Evolutionary conservation across 2,797 vertebrate genomes (phyloP).

Genomic region (Gobio occitaniae): DNA sequence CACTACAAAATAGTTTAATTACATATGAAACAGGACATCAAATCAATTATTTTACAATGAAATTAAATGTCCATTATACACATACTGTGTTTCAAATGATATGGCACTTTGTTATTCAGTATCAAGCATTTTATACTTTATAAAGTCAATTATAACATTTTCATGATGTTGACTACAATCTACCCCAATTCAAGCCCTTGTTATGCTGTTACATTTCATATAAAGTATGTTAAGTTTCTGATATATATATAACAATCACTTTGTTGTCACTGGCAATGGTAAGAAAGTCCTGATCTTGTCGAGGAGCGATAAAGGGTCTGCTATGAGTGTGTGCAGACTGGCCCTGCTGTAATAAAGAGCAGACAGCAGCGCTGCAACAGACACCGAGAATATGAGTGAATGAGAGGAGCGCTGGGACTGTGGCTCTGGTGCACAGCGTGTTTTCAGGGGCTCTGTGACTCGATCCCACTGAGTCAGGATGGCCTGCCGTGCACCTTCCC

Average conservation of each 20-base stretch:
- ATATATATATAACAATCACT: neutral
- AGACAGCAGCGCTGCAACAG: constrained; percentile 56
- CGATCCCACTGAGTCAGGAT: constrained; percentile 84
- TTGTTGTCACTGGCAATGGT: constrained; percentile 44
- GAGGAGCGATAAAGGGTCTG: constrained; percentile 66
- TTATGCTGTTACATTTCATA: neutral
- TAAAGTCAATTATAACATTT: neutral
- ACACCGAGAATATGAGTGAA: constrained; percentile 65
- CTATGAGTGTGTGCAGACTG: constrained; percentile 58
- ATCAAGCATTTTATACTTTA: neutral
- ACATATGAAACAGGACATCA: neutral
- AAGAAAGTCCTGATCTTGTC: constrained; percentile 65
- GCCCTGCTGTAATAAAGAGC: constrained; percentile 60
- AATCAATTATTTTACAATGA: neutral
- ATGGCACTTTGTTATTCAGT: neutral
- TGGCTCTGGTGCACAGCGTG: constrained; percentile 60
- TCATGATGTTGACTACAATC: neutral
- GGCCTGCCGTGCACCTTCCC: constrained; percentile 81
- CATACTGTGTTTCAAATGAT: neutral
- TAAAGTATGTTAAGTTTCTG: neutral
- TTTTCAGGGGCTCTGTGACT: constrained; percentile 78
- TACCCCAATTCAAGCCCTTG: neutral
- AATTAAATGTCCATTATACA: neutral
- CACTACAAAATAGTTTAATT: neutral
- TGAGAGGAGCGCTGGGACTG: constrained; percentile 47